Base-by-base conservation (phyloP, 2,113 vertebrate species). In the Percina caprodes region DNA sequence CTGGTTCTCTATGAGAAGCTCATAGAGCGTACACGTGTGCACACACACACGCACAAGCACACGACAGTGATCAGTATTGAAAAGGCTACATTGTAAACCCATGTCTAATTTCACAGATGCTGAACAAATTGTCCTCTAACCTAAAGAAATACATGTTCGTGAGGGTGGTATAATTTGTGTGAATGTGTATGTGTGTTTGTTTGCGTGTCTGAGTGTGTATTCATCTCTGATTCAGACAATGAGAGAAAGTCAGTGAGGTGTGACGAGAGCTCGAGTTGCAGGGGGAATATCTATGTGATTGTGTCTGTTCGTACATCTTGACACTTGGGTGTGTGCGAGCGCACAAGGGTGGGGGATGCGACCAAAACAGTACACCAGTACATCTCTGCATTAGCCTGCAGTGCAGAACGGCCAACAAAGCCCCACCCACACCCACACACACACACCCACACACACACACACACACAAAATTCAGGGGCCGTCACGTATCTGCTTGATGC, bases 71-170 rank as follows among this genome's bases (percentile, higher is more conserved):
- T 92, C 83, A 90, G 83, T 89, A 92, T 79, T 93, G 90, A 93
- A 93, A 92, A 87, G 87, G 74, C 84, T 72, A 90, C 92, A 89
- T 76, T 86, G 90, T 91, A 93, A 90, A 89, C 78, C 88, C 85
- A 73, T 93, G 91, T 93, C 92, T 93, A 94, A 94, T 93, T 93
- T 93, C 90, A 93, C 91, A 94, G 91, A 92, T 87, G 85, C 89
- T 94, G 91, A 94, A 92, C 92, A 94, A 93, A 93, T 92, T 91
- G 89, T 93, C 87, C 79, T 83, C 80, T 62, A 85, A 89, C 89
- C 81, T 91, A 88, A 91, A 88, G 84, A 82, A 90, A 80, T 92
- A 81, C 42, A 75, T 85, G 82, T 77, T 89, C 58, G 71, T 79
- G 82, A n/a, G 69, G 49, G 62, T 76, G 74, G 75, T 81, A 35